Percentiles rank a stretch among this genome's conserved stretches.
Evolutionary conservation across 2,888 invertebrate genomes (phyloP).

Genomic region (Nineta flava): DNA sequence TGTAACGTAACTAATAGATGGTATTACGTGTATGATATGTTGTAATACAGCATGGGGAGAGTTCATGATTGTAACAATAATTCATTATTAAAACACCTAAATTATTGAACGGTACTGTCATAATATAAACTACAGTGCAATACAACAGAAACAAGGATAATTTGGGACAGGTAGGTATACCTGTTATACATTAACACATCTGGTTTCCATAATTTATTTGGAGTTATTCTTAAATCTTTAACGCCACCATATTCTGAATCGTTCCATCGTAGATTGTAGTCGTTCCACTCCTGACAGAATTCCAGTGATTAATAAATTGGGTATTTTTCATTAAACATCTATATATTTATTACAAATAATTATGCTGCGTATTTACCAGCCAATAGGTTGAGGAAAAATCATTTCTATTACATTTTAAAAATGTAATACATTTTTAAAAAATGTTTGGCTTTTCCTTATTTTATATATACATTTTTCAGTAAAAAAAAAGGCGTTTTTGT

Average conservation of each 20-base stretch:
- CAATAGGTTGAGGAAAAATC: conserved; percentile 4
- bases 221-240: conserved; percentile 85
- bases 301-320: conserved; percentile 4
- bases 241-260: conserved; percentile 88
- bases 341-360: background rate
- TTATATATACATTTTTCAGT: no score
- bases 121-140: background rate
- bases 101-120: no score
- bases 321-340: no score
- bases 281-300: conserved; percentile 80
- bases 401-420: conserved; percentile 1
- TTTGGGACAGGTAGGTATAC: conserved; percentile 32
- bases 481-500: no score
- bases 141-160: no score
- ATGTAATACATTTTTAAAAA: background rate
- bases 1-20: no score
- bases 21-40: no score
- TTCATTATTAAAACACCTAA: no score
- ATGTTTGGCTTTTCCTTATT: background rate
- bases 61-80: no score
- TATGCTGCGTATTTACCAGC: conserved; percentile 1
- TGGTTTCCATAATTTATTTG: conserved; percentile 93
- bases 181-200: conserved; percentile 99
- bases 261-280: conserved; percentile 95
- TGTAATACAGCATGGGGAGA: no score